Percentiles rank a stretch among this genome's conserved stretches.
These are phyloP conservation scores for Oceanodroma leucorhoa DNA, from an alignment of 2,797 vertebrate genomes.

Conservation along the genomic window DNA sequence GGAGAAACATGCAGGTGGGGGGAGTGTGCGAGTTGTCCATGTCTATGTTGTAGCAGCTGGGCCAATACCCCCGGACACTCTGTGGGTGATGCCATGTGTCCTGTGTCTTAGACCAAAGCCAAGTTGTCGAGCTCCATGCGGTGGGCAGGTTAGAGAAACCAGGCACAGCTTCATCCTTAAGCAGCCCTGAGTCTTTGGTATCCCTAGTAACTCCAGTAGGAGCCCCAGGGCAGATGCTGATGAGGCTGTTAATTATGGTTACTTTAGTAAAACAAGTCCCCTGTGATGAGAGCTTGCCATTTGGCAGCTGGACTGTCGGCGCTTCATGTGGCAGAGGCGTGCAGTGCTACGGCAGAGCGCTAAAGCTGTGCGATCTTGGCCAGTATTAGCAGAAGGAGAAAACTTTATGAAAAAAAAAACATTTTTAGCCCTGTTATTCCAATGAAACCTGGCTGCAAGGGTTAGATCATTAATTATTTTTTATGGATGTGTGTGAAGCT, in stretches of 20 bases:
- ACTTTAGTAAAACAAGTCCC: neutral
- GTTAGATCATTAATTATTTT: neutral
- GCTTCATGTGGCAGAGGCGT: neutral
- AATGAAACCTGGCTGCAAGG: neutral
- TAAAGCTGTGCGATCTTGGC: neutral
- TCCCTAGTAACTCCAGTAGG: neutral
- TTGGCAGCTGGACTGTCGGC: neutral
- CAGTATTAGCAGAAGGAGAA: neutral
- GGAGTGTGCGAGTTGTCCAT: rapidly evolving
- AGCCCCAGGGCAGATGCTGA: neutral
- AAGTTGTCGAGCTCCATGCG: neutral
- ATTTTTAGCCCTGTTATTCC: neutral
- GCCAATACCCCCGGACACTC: neutral
- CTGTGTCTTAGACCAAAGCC: neutral
- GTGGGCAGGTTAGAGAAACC: neutral
- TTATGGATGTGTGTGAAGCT: neutral
- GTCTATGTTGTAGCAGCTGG: neutral
- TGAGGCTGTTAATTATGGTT: neutral
- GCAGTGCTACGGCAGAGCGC: neutral
- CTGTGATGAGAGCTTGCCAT: neutral
- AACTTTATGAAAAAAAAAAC: neutral
- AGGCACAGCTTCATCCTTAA: neutral
- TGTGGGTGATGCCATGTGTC: neutral
- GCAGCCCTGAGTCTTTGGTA: neutral
- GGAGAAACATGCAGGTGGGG: rapidly evolving